Conservation (phyloP, 92 coral and sea anemone genomes). For the Actinernus sp. region DNA sequence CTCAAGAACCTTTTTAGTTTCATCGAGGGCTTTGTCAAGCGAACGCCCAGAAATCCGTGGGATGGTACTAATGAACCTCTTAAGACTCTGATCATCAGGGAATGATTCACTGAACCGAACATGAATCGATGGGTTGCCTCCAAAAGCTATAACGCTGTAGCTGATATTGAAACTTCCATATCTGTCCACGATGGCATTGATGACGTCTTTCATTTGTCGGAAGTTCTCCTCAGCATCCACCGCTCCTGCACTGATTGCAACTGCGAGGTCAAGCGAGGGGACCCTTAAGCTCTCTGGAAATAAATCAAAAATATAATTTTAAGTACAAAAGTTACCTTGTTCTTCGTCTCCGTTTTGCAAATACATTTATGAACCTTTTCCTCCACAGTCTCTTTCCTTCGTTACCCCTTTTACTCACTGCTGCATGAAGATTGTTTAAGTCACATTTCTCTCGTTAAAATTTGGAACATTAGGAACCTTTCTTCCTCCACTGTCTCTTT, state of each 20-base stretch:
- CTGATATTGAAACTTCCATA: slow-evolving; percentile 55
- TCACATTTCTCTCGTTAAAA: too few relatives aligned
- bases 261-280: slow-evolving; percentile 68
- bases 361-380: too few relatives aligned
- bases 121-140: slow-evolving; percentile 53
- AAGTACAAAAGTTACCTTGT: too few relatives aligned
- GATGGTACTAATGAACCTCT: slow-evolving; percentile 19
- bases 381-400: too few relatives aligned
- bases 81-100: slow-evolving; percentile 51
- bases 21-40: slow-evolving; percentile 39
- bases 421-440: too few relatives aligned
- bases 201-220: slow-evolving; percentile 60
- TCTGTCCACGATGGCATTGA: slow-evolving; percentile 53
- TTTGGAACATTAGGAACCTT: too few relatives aligned
- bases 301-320: too few relatives aligned
- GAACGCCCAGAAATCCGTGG: slow-evolving; percentile 32
- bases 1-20: slow-evolving; percentile 39
- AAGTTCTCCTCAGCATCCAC: slow-evolving; percentile 46
- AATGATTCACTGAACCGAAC: slow-evolving; percentile 66
- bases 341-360: too few relatives aligned
- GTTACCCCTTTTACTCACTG: too few relatives aligned
- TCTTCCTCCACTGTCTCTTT: too few relatives aligned
- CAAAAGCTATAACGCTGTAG: slow-evolving; percentile 81
- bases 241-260: slow-evolving; percentile 69
- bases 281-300: slow-evolving; percentile 10